Evolutionary conservation across 2,113 vertebrate genomes (phyloP), one percentile per base, ranked within the genome.

Genomic region (Phoxinus phoxinus): DNA sequence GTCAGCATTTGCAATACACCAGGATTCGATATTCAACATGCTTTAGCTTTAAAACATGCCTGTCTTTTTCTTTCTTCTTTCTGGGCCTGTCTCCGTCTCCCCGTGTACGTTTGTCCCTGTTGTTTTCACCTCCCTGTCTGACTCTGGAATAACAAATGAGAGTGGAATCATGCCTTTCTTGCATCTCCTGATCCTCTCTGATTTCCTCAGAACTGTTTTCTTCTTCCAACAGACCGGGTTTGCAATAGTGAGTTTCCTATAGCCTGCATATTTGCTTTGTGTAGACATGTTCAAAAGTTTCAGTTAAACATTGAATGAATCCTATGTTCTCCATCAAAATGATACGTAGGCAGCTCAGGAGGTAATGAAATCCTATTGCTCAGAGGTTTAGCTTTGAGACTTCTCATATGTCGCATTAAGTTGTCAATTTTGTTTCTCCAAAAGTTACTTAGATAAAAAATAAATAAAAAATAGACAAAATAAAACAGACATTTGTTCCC

Each of bases 71-170:
- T 74, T 17, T 74, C 5, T 48, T 74, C 12, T 74, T 46, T 74
- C 0, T 74, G 3, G 19, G 23, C 2, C 11, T 44, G 56, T 79
- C 35, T 79, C 32, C 15, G 19, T 79, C 56, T 77, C 48, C 46
- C 25, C 11, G 5, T 25, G 56, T 44, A 61, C 4, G 3, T 58
- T 41, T 41, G 32, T 61, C 77, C 56, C 77, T 61, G 32, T 44
- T 79, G 56, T 61, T 61, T 79, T 17, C 21, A 79, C 77, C 77
- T 77, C 75, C 17, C 77, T 79, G 23, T 25, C 77, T 61, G 56
- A 79, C 77, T 79, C 77, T 15, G 23, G 58, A 79, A 79, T 61
- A 79, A 61, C 77, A 61, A 56, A 77, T 79, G 56, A 61, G 35
- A 25, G 35, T 5, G 5, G 32, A 44, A 61, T 44, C 3, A 6